Percentiles rank a stretch among this genome's conserved stretches.
Evolutionary conservation across 2,113 vertebrate genomes (phyloP).

Genomic region (Anas platyrhynchos): DNA sequence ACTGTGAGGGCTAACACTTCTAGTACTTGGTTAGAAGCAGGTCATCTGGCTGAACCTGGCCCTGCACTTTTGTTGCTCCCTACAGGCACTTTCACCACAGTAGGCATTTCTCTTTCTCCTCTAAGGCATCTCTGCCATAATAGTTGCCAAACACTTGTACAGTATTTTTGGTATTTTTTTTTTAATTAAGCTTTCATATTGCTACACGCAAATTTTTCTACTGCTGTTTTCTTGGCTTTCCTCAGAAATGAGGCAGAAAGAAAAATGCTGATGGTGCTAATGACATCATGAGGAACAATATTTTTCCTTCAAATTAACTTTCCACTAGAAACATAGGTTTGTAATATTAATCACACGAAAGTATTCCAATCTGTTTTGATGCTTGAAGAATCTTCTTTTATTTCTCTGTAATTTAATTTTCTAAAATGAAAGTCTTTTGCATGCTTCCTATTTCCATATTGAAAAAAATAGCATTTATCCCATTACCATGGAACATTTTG

Average conservation of each 20-base stretch:
- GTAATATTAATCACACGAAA: conserved; percentile 7
- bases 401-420: conserved; percentile 5
- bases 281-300: background rate
- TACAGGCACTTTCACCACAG: background rate
- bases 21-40: background rate
- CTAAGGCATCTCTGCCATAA: background rate
- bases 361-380: background rate
- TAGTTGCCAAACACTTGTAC: background rate
- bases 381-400: background rate
- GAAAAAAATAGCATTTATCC: background rate
- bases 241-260: background rate
- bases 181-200: background rate
- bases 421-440: conserved; percentile 2
- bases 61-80: background rate
- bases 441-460: background rate
- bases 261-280: background rate
- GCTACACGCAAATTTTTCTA: background rate
- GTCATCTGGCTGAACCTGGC: background rate
- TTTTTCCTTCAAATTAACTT: conserved; percentile 12
- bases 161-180: background rate
- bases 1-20: background rate
- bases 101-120: background rate
- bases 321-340: background rate
- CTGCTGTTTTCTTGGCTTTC: background rate
- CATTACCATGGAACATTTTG: background rate